Evolutionary conservation across 2,888 invertebrate genomes (phyloP), one percentile per base, ranked within the genome.

Genomic region (Scrobipalpa atriplicella): DNA sequence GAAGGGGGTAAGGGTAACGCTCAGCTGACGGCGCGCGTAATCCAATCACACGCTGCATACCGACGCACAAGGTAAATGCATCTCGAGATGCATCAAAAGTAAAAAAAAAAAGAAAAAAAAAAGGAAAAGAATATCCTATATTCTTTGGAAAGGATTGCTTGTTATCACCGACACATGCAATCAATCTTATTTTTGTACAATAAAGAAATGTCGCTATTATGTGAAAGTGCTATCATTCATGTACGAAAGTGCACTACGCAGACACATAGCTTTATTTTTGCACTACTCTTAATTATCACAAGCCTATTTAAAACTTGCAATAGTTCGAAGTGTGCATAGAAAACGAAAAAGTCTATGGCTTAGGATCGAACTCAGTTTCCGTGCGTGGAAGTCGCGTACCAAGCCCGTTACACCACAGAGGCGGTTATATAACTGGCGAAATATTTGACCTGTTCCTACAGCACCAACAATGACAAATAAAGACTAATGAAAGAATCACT

Each of bases 291-390:
- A 84, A 47, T 84, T 81, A 84, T 78, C 79, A 68, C 78, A 75
- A 80, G 76, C 67, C 69, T 68, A 78, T 69, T 3, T n/a, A 69
- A 73, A 74, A 75, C 77, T 75, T 74, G 76, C 72, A 70, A 79
- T 84, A 85, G 86, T 85, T 86, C 86, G 86, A 83, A 75, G 80
- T 75, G 83, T 86, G 86, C 85, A 75, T 29, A 29, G 29, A 29
- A 29, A 29, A 29, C 2, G 29, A 29, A 2, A 3, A 29, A 29
- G 29, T 29, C 29, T 5, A 29, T 29, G 29, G 29, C 2, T 29
- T 5, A 29, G 29, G 29, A 29, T 29, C 29, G 29, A 29, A 29
- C 29, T 29, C 29, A 29, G 29, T 29, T 5, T 5, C 29, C 29
- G 29, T 29, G 29, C 29, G 29, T 29, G 29, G 29, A 29, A 29